Evolutionary conservation across 2,888 invertebrate genomes (phyloP), one percentile per base, ranked within the genome.

Genomic region (Tridacna crocea): DNA sequence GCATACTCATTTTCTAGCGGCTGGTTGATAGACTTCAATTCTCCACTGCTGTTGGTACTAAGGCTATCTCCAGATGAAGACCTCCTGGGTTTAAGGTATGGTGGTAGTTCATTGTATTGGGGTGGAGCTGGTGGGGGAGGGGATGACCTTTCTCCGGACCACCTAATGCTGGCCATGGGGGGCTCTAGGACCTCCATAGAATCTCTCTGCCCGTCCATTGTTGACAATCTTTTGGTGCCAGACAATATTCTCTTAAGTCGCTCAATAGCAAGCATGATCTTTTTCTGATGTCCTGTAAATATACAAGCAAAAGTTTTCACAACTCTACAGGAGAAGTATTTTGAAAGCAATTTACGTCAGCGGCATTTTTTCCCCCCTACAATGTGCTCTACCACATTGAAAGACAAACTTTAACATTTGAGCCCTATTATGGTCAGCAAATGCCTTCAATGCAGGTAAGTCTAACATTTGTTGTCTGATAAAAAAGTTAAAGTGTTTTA

Each of bases 191-290:
- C 87, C 72, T 92, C 92, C 15, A 87, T 72, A 11, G 90, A 90
- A 8, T 87, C 87, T 47, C 90, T 85, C 15, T 89, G 80, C 13
- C 89, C 89, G 77, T 92, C 92, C 65, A 90, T 76, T n/a, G 90
- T 85, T 11, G 93, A 93, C 78, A 92, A 84, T 12, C 93, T 89
- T 74, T 92, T 93, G 13, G 86, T 80, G 27, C 90, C 90, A 36
- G 90, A 83, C 80, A 90, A 85, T 12, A 94, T 97, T 94, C 98
- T 98, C 95, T 99, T 98, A 76, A 99, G 97, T 94, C 99, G 96
- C 95, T 99, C 99, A 91, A 99, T 98, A 84, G 99, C 99, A 93
- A 99, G 95, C 93, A 98, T 96, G 90, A 99, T 97, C 95, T 99
- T 98, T 96, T 99, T 99, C 95, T 99, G 99, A 94, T 99, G 99